Percentiles rank a stretch among this genome's conserved stretches.
phyloP scores from a whole-genome alignment of 1,140 invertebrate genomes.

The Bombus soroeensis region DNA sequence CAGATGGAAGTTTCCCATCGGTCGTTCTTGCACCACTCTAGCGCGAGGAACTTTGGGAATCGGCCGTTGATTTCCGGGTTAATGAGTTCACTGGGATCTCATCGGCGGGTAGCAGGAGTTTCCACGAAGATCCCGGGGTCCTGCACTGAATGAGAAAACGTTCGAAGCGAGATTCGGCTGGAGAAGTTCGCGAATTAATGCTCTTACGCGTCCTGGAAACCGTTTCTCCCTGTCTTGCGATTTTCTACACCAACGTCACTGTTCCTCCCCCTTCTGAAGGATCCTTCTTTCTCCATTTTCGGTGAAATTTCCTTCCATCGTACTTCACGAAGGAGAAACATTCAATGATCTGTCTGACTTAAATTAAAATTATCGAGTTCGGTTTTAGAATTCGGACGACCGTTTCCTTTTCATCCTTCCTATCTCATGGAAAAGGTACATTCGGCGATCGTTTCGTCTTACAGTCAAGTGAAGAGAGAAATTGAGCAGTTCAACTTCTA shows the following conservation, averaged over 20 bases:
- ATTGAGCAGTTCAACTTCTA: too few species aligned
- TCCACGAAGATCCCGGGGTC: neutral
- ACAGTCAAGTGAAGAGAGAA: too few species aligned
- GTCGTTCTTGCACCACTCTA: conserved; percentile 16
- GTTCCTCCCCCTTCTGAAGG: neutral
- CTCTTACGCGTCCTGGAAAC: conserved; percentile 20
- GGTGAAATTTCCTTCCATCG: neutral
- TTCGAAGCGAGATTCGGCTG: conserved; percentile 1
- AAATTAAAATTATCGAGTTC: neutral
- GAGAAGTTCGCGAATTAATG: conserved; percentile 43
- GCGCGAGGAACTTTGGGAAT: conserved; percentile 38
- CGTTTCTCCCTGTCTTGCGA: neutral
- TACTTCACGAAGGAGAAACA: neutral
- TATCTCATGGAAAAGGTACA: neutral
- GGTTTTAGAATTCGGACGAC: neutral
- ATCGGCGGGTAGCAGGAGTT: conserved; percentile 10
- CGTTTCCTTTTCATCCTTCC: too few species aligned
- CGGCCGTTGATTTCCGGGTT: conserved; percentile 51
- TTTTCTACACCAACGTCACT: neutral
- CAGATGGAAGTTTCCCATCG: conserved; percentile 62
- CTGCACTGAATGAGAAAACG: conserved; percentile 35
- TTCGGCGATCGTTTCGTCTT: neutral
- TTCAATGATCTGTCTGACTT: neutral
- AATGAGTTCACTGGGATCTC: conserved; percentile 47
- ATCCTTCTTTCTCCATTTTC: neutral